phyloP scores from a whole-genome alignment of 2,888 invertebrate genomes.

The Erpobdella octoculata region DNA sequence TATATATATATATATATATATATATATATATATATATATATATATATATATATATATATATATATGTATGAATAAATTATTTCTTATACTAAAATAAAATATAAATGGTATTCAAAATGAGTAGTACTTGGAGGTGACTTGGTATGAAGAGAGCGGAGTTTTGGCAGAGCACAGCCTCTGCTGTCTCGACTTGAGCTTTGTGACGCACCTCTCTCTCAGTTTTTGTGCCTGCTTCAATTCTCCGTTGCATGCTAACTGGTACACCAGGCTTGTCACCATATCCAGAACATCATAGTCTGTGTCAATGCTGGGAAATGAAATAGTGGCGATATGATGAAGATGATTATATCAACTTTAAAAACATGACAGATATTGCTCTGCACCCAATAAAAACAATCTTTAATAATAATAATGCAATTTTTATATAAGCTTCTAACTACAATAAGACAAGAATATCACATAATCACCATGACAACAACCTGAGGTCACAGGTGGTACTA shows the following conservation, averaged over 20 bases:
- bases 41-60: not conserved
- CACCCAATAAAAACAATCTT: no score
- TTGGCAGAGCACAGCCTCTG: not conserved
- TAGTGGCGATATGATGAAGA: not conserved
- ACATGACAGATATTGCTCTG: no score
- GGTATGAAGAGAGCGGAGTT: constrained; percentile 31
- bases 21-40: not conserved
- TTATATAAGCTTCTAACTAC: no score
- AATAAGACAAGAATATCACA: no score
- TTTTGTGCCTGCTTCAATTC: constrained; percentile 76
- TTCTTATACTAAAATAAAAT: no score
- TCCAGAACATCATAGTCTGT: constrained; percentile 71
- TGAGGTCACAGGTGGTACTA: no score
- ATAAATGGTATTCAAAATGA: not conserved
- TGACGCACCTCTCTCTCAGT: constrained; percentile 19
- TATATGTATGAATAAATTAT: no score
- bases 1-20: not conserved
- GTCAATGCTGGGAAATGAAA: constrained; percentile 64
- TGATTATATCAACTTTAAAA: not conserved
- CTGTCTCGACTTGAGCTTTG: constrained; percentile 12
- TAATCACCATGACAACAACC: no score
- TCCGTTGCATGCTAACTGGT: constrained; percentile 81
- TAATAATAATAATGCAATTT: no score
- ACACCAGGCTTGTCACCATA: constrained; percentile 83
- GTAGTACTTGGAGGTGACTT: constrained; percentile 34